Percentiles rank a stretch among this genome's conserved stretches.
These are phyloP conservation scores for Stenodema calcarata DNA, from an alignment of 2,888 invertebrate genomes.

Conservation along the genomic window DNA sequence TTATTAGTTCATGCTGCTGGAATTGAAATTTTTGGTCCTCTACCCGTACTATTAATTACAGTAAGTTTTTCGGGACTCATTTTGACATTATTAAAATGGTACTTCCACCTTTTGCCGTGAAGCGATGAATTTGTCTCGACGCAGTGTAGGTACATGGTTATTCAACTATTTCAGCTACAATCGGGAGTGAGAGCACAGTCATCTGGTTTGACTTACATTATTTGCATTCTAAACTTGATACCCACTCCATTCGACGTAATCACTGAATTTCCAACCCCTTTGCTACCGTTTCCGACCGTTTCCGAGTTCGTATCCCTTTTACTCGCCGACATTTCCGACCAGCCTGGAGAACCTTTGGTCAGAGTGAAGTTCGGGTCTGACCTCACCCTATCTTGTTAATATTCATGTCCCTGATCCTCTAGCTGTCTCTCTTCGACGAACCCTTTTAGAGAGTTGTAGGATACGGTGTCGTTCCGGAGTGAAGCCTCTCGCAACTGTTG, in stretches of 20 bases:
- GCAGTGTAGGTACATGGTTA: no score
- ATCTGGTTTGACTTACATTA: background rate
- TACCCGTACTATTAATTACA: no score
- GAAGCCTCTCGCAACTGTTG: background rate
- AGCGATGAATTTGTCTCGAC: no score
- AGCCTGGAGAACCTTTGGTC: background rate
- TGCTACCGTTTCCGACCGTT: background rate
- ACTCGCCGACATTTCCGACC: background rate
- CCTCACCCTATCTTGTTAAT: background rate
- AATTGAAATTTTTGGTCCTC: no score
- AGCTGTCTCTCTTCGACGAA: background rate
- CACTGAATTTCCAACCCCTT: background rate
- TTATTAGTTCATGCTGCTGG: no score
- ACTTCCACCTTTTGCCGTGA: no score
- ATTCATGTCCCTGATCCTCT: background rate
- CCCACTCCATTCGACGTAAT: background rate
- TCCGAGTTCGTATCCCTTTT: background rate
- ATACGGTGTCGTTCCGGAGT: background rate
- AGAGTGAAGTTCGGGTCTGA: background rate
- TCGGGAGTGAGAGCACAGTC: background rate
- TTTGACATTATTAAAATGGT: no score
- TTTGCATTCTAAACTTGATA: background rate
- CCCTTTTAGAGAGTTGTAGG: background rate
- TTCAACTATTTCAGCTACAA: no score
- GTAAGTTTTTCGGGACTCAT: no score